Percentiles rank a stretch among this genome's conserved stretches.
phyloP scores from a whole-genome alignment of 2,888 invertebrate species.

The Melipona beecheii region DNA sequence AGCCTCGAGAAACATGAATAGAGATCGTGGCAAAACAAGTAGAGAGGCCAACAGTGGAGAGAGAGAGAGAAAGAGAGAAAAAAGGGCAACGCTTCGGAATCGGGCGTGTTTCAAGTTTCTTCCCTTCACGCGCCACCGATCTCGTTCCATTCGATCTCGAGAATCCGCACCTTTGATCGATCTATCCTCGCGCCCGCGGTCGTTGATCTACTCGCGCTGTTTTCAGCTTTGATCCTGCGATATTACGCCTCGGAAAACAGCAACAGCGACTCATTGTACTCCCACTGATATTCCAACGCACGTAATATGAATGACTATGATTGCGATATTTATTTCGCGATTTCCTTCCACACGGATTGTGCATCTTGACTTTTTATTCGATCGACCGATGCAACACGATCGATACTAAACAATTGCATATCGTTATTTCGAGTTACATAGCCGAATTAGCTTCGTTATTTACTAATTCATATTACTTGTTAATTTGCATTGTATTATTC shows the following conservation, averaged over 20 bases:
- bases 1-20: neutral
- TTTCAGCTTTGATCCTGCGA: neutral
- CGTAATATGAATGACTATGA: neutral
- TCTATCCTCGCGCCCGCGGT: slow-evolving; percentile 58
- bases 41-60: neutral
- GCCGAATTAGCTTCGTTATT: neutral
- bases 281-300: too few relatives aligned
- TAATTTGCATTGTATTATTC: neutral
- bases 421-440: neutral
- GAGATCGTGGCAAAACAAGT: neutral
- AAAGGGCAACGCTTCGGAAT: slow-evolving; percentile 49
- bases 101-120: slow-evolving; percentile 69
- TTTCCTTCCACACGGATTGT: too few relatives aligned
- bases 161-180: slow-evolving; percentile 61
- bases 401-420: neutral
- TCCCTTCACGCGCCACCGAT: slow-evolving; percentile 74
- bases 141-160: slow-evolving; percentile 63
- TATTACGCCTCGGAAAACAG: neutral
- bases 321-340: too few relatives aligned
- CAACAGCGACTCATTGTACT: neutral
- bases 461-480: neutral
- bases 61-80: slow-evolving; percentile 10
- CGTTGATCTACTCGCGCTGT: slow-evolving; percentile 60
- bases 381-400: neutral
- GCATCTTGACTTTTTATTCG: neutral